Conservation (phyloP, 1,140 invertebrate species). For the Ceratitis capitata region DNA sequence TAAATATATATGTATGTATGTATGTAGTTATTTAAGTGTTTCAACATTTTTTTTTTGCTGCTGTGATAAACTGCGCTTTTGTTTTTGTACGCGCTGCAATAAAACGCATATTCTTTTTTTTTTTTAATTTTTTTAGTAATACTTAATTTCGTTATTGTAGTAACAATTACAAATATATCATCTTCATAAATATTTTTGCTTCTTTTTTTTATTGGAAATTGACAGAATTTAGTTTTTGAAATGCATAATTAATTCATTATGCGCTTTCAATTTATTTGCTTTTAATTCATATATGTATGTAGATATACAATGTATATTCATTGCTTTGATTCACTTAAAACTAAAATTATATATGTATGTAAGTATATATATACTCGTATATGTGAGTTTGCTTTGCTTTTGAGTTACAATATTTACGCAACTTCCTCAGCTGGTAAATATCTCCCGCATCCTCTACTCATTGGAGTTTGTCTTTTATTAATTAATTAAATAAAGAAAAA, state of each 20-base stretch:
- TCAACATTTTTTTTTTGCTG: neutral
- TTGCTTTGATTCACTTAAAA: slow-evolving; percentile 28
- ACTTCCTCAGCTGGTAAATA: neutral
- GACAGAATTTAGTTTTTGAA: neutral
- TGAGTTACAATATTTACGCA: neutral
- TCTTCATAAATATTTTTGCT: neutral
- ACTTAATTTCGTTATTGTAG: slow-evolving; percentile 28
- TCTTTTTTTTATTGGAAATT: neutral
- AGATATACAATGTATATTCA: neutral
- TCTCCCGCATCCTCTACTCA: neutral
- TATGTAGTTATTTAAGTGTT: neutral
- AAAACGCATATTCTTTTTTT: neutral
- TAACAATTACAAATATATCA: slow-evolving; percentile 21
- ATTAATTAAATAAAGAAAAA: neutral
- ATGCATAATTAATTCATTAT: too few species aligned
- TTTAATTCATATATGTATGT: neutral
- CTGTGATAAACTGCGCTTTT: neutral
- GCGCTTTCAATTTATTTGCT: neutral
- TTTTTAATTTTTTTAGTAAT: neutral
- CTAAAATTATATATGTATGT: slow-evolving; percentile 9
- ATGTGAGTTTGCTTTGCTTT: neutral
- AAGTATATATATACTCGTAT: too few species aligned
- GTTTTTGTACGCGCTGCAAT: neutral
- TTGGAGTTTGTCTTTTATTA: neutral
- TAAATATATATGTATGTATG: slow-evolving; percentile 30